Conservation (phyloP, 2,113 vertebrate species). For the Colius striatus region DNA sequence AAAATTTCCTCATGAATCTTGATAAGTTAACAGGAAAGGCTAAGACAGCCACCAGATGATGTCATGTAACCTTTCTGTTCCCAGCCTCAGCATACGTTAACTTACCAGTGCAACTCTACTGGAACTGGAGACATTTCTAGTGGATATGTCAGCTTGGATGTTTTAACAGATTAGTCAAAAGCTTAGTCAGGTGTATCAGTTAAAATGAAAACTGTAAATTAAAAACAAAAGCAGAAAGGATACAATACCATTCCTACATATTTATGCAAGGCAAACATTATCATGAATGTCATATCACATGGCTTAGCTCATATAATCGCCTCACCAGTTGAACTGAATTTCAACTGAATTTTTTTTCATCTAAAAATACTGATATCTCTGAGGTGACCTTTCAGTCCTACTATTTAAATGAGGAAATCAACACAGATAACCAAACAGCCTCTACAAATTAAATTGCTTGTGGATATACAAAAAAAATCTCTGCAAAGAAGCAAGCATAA, state of each 20-base stretch:
- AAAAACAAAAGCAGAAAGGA: not conserved
- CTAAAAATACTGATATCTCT: not conserved
- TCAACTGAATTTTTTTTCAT: slow-evolving; percentile 15
- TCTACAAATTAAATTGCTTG: not conserved
- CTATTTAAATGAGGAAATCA: not conserved
- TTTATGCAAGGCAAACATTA: not conserved
- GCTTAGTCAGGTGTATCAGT: not conserved
- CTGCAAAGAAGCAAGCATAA: not conserved
- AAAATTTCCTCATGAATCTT: not conserved
- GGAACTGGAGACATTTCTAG: not conserved
- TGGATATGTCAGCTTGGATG: not conserved
- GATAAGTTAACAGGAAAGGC: not conserved
- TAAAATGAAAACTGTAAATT: not conserved
- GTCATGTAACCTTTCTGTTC: not conserved
- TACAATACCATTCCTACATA: not conserved
- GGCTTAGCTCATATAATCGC: not conserved
- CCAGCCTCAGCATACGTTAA: not conserved
- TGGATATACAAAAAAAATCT: not conserved
- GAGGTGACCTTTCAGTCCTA: slow-evolving; percentile 1
- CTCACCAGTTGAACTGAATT: not conserved
- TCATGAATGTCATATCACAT: not conserved
- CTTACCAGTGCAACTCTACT: not conserved
- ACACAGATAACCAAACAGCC: not conserved
- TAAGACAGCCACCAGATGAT: not conserved
- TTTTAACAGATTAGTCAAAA: not conserved